Evolutionary conservation across 2,888 invertebrate species (phyloP).

Genomic region (Drepanosiphum platanoidis): DNA sequence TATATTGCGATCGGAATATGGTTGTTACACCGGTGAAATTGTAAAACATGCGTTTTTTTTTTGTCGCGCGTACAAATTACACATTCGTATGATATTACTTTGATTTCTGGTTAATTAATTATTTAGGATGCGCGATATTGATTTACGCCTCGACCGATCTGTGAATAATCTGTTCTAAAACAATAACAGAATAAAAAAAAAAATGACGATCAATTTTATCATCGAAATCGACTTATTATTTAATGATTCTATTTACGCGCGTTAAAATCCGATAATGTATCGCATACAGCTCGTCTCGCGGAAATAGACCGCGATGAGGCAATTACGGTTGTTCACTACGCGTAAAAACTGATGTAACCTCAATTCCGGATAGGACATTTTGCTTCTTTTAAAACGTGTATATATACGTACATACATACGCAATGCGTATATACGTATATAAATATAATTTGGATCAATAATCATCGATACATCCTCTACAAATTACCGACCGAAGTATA

Average conservation of each 20-base stretch:
- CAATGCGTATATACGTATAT: no score
- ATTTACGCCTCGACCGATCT: not conserved
- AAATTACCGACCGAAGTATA: constrained; percentile 19
- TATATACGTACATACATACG: no score
- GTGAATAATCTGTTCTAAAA: not conserved
- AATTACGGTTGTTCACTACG: constrained; percentile 27
- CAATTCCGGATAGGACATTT: not conserved
- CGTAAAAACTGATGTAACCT: constrained; percentile 36
- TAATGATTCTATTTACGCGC: not conserved
- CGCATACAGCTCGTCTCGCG: not conserved
- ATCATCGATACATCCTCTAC: constrained; percentile 34
- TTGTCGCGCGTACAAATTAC: no score
- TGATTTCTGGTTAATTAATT: not conserved
- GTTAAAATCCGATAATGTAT: constrained; percentile 21
- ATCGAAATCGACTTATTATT: not conserved
- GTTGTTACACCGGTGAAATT: no score
- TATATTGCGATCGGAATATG: no score
- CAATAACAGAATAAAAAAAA: not conserved
- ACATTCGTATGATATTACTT: not conserved
- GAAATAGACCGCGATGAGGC: constrained; percentile 48
- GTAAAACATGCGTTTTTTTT: no score
- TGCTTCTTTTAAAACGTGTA: not conserved
- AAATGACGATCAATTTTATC: not conserved
- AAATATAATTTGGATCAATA: constrained; percentile 35
- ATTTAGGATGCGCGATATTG: not conserved